A percentile compares a stretch with the other conserved stretches of the same genome.
phyloP scores from a whole-genome alignment of 2,888 invertebrate species.

The Lagria hirta region DNA sequence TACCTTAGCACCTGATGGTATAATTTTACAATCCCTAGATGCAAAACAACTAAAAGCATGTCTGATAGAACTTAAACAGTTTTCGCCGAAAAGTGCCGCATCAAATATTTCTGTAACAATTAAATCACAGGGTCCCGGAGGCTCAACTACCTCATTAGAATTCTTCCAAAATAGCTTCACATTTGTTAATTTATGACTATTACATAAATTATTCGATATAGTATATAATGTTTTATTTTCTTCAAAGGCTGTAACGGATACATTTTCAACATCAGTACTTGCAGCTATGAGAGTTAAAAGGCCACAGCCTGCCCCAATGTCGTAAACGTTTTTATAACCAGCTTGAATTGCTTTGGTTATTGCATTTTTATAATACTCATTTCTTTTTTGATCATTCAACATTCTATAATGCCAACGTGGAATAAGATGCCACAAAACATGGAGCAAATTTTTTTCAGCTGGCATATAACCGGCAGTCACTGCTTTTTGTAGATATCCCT shows the following conservation, averaged over 20 bases:
- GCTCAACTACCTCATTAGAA: slow-evolving; percentile 43
- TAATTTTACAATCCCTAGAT: slow-evolving; percentile 55
- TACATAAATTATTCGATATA: slow-evolving; percentile 61
- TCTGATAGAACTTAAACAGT: slow-evolving; percentile 64
- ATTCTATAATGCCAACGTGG: slow-evolving; percentile 83
- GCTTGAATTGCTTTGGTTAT: slow-evolving; percentile 58
- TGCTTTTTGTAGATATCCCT: slow-evolving; percentile 42
- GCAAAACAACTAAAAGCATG: slow-evolving; percentile 71
- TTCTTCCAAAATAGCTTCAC: slow-evolving; percentile 63
- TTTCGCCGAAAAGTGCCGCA: slow-evolving; percentile 77
- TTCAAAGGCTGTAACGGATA: slow-evolving; percentile 62
- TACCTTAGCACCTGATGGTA: slow-evolving; percentile 65
- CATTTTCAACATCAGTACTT: slow-evolving; percentile 48
- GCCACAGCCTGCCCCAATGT: slow-evolving; percentile 79
- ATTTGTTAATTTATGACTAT: too few relatives aligned
- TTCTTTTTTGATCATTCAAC: slow-evolving; percentile 74
- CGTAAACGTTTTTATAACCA: slow-evolving; percentile 63
- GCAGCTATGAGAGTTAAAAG: slow-evolving; percentile 70
- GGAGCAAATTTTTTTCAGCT: slow-evolving; percentile 66
- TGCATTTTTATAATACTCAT: slow-evolving; percentile 66
- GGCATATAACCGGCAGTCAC: slow-evolving; percentile 38
- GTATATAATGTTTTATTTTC: slow-evolving; percentile 63
- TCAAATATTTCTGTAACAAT: slow-evolving; percentile 80
- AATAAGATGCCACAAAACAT: slow-evolving; percentile 67
- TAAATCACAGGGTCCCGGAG: slow-evolving; percentile 54